These are phyloP conservation scores for Cetoscarus ocellatus DNA, from an alignment of 2,797 vertebrate species.

Conservation along the genomic window DNA sequence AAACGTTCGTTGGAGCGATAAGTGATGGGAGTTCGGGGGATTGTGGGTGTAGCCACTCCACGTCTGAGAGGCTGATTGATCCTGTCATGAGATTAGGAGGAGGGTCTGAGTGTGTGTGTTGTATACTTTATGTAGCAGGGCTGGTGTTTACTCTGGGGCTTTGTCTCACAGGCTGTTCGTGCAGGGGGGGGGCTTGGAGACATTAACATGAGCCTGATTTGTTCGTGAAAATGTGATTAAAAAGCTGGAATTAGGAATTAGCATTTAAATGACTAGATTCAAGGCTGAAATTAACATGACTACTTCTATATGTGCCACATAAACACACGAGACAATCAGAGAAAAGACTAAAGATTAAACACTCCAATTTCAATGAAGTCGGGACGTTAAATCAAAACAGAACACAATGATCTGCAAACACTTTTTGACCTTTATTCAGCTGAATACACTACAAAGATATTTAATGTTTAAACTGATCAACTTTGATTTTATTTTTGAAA, in stretches of 20 bases:
- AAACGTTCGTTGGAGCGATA: not conserved
- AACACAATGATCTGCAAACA: too few relatives aligned
- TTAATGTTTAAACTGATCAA: too few relatives aligned
- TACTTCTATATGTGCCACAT: too few relatives aligned
- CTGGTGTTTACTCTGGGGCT: not conserved
- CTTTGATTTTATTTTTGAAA: too few relatives aligned
- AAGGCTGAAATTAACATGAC: too few relatives aligned
- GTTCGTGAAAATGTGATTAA: not conserved
- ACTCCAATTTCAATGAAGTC: too few relatives aligned
- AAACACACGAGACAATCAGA: too few relatives aligned
- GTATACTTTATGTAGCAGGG: not conserved
- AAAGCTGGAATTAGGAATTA: too few relatives aligned
- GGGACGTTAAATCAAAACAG: too few relatives aligned
- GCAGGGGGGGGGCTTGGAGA: not conserved
- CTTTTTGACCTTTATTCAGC: too few relatives aligned
- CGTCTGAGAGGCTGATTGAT: constrained; percentile 37
- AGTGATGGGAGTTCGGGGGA: constrained; percentile 18
- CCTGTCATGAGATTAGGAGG: constrained; percentile 7
- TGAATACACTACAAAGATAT: too few relatives aligned
- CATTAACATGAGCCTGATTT: not conserved
- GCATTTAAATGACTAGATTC: not conserved
- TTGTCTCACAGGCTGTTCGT: not conserved
- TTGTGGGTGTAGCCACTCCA: constrained; percentile 1
- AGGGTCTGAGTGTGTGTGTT: not conserved
- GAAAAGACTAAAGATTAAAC: too few relatives aligned